Evolutionary conservation across 2,113 vertebrate species (phyloP).

Genomic region (Erythrolamprus reginae): DNA sequence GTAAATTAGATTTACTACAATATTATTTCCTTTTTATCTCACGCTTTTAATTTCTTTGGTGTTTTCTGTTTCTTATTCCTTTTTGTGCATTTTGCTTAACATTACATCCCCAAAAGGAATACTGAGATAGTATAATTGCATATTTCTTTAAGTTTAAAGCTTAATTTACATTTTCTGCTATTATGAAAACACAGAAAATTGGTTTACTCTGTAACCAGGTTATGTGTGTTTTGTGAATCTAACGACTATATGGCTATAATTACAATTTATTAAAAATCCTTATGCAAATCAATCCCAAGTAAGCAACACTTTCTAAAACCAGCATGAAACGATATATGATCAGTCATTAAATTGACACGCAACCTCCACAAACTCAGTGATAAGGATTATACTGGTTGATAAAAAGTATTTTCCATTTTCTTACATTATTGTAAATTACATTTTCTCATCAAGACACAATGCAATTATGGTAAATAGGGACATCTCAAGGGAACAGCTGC

Average conservation of each 20-base stretch:
- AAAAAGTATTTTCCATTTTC: not conserved
- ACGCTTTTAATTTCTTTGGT: not conserved
- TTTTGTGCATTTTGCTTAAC: not conserved
- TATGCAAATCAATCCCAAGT: not conserved
- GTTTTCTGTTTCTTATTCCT: not conserved
- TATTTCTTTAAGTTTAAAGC: not conserved
- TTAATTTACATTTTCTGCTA: not conserved
- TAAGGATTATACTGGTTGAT: not conserved
- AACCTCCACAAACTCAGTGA: not conserved
- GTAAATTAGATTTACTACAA: not conserved
- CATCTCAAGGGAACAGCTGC: slow-evolving; percentile 7
- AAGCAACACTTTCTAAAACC: not conserved
- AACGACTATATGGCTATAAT: not conserved
- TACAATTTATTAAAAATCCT: not conserved
- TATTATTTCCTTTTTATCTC: not conserved
- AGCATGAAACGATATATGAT: not conserved
- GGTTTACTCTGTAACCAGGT: not conserved
- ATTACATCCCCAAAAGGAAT: not conserved
- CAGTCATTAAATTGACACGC: not conserved
- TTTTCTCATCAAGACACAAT: slow-evolving; percentile 13
- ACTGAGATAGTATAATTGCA: not conserved
- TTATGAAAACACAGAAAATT: not conserved
- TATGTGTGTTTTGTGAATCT: not conserved
- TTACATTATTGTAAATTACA: not conserved
- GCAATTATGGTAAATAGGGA: slow-evolving; percentile 14